Evolutionary conservation across 2,113 vertebrate genomes (phyloP).

Genomic region (human (Homo sapiens)): GRCh38 chrX:7197001-7197500

Average conservation of each 20-base stretch:
- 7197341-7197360: no score
- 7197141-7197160: not conserved
- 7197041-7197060: no score
- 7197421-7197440: no score
- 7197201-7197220: fast-evolving
- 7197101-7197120: not conserved
- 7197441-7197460: no score
- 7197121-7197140: not conserved
- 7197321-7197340: no score
- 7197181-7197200: fast-evolving
- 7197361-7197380: no score
- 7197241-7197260: no score
- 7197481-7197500: no score
- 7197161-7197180: not conserved
- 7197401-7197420: no score
- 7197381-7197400: no score
- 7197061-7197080: not conserved
- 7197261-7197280: not conserved
- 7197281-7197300: not conserved
- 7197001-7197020: not conserved
- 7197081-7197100: fast-evolving
- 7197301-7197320: fast-evolving
- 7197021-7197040: not conserved
- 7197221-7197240: fast-evolving
- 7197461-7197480: no score